Base-by-base conservation (phyloP, 2,113 vertebrate species). In the Stomatorhinus ivindoensis region DNA sequence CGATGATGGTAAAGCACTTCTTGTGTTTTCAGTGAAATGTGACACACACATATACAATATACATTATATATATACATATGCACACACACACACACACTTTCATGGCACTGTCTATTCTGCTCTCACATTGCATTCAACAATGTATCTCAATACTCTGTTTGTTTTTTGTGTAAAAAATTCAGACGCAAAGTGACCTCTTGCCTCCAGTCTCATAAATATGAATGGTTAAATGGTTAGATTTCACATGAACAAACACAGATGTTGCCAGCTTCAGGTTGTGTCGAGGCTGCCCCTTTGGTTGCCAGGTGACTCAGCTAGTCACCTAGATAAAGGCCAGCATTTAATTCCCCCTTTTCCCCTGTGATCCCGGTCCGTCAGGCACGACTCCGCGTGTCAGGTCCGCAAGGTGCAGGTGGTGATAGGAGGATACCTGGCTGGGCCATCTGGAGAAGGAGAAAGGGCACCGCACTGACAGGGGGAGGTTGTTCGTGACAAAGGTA, bases 1-100 rank as follows among this genome's bases (percentile, higher is more conserved):
- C 47, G 27, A 50, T 51, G 51, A 39, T 3, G 53, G 31, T 55
- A 55, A 47, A 86, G n/a, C 24, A 50, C 47, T 27, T 50, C 10
- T 86, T 86, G 84, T 50, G 47, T 86, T 82, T 19, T 82, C 35
- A 82, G 19, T 82, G 76, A 82, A 82, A 82, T 82, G 76, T 82
- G 76, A 82, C 76, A 44, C 17, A 24, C 61, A 44, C 31, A 80
- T 42, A 82, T 39, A 44, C n/a, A 35, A 35, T 44, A 21, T 44
- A 82, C 4, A 58, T 21, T 55, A 55, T 55, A 82, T 21, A 82
- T 39, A 44, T 44, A 35, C 3, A 17, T 42, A 80, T 3, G 42
- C 31, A 19, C 8, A 82, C 15, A 44, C n/a, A 69, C 73, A 80
- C 4, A 80, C 13, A 2, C 15, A 17, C 73, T 42, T 80, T 39